Base-by-base conservation (phyloP, 1,140 invertebrate genomes). In the Bombyx mandarina region DNA sequence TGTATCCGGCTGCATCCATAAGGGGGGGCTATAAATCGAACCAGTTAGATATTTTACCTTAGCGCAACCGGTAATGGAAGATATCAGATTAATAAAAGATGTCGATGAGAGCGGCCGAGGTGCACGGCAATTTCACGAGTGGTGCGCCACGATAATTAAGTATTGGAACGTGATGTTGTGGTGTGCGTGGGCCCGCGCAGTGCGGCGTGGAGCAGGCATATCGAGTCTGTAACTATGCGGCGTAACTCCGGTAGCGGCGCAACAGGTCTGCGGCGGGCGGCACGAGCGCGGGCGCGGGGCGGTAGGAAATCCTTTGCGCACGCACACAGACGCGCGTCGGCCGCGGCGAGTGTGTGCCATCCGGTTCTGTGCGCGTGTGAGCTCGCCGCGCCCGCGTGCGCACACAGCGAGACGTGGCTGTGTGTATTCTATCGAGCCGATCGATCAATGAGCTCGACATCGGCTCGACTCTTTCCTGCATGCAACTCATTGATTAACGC, bases 201-300 rank as follows among this genome's bases (percentile, higher is more conserved):
- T 52, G 52, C 55, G 63, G 62, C 60, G 74, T 65, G 62, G 74
- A 73, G 75, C 72, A 66, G 67, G 73, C 80, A 77, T 81, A 86
- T 86, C 82, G 78, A 88, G 85, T 86, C 86, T 79, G 85, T 88
- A 88, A 88, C 82, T 88, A 88, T 86, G 86, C 83, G 76, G 82
- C 81, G 80, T 84, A 84, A 84, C 82, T 85, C 81, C 80, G 79
- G 82, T 81, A 81, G 85, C 82, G 74, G 74, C 81, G 74, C 75
- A 84, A 83, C 82, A 86, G 79, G 79, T 81, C 79, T 71, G 73
- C 62, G 65, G 73, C 65, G 66, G 51, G 66, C 61, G 67, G 56
- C 51, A 43, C 7, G 22, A 35, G 6, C 22, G 67, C 65, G 64
- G 65, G 62, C 52, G 69, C 69, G 68, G 73, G 75, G 70, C 67